These are phyloP conservation scores for Polyploca ridens DNA, from an alignment of 2,888 invertebrate genomes.

Conservation along the genomic window DNA sequence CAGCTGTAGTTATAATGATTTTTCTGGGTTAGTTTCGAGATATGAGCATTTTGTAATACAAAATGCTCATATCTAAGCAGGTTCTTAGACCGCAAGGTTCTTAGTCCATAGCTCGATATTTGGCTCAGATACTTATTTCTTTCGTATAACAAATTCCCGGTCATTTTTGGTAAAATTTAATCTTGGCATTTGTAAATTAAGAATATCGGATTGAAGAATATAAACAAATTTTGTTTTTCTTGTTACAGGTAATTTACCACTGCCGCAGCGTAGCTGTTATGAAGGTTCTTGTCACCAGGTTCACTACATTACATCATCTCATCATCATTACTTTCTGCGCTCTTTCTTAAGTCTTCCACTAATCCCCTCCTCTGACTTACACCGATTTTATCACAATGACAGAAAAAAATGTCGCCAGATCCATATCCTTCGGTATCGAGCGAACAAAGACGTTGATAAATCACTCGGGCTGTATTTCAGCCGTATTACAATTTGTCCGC, in stretches of 20 bases:
- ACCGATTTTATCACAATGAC: neutral
- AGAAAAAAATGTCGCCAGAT: conserved; percentile 1
- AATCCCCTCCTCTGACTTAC: too few species aligned
- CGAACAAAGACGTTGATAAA: conserved; percentile 8
- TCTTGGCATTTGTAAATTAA: too few species aligned
- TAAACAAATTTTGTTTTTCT: neutral
- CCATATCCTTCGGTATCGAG: neutral
- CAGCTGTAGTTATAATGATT: too few species aligned
- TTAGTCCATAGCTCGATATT: too few species aligned
- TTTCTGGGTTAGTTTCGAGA: too few species aligned
- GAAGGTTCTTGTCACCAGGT: neutral
- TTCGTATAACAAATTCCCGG: too few species aligned
- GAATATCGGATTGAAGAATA: neutral
- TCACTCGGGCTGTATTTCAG: neutral
- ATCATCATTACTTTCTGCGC: neutral
- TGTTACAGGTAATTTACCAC: neutral
- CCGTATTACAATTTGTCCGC: conserved; percentile 5
- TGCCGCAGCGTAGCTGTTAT: neutral
- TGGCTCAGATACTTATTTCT: too few species aligned
- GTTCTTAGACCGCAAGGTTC: too few species aligned
- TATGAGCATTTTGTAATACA: too few species aligned
- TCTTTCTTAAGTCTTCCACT: too few species aligned
- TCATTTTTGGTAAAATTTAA: too few species aligned
- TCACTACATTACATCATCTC: neutral
- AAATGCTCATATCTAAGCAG: too few species aligned